A percentile compares a stretch with the other conserved stretches of the same genome.
Evolutionary conservation across 2,888 invertebrate species (phyloP).

Genomic region (Pristionchus fissidentatus): DNA sequence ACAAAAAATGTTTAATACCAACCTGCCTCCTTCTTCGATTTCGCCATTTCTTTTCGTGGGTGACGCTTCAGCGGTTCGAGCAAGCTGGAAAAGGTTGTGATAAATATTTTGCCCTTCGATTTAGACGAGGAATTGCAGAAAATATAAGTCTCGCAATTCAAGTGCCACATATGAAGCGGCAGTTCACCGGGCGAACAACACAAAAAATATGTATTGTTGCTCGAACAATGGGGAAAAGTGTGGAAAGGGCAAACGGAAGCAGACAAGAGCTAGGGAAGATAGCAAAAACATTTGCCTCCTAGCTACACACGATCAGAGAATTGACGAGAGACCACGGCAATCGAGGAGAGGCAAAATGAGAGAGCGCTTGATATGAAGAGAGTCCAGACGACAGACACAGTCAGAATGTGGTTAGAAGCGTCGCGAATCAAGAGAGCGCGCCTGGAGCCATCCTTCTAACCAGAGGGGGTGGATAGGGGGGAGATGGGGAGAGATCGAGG

Average conservation of each 20-base stretch:
- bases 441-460: neutral
- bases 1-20: neutral
- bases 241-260: neutral
- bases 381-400: too few species aligned
- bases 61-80: neutral
- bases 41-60: neutral
- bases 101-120: too few species aligned
- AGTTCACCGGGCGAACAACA: neutral
- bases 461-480: constrained; percentile 15
- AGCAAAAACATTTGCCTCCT: neutral
- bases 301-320: neutral
- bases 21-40: constrained; percentile 17
- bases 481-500: neutral
- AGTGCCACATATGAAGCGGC: neutral
- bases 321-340: neutral
- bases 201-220: neutral
- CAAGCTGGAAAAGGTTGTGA: neutral
- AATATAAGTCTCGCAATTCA: neutral
- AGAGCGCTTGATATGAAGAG: neutral
- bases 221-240: neutral
- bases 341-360: neutral
- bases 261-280: neutral
- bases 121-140: too few species aligned
- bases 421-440: too few species aligned
- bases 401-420: too few species aligned